Evolutionary conservation across 2,113 vertebrate species (phyloP), one percentile per base, ranked within the genome.

Genomic region (Epinephelus fuscoguttatus): DNA sequence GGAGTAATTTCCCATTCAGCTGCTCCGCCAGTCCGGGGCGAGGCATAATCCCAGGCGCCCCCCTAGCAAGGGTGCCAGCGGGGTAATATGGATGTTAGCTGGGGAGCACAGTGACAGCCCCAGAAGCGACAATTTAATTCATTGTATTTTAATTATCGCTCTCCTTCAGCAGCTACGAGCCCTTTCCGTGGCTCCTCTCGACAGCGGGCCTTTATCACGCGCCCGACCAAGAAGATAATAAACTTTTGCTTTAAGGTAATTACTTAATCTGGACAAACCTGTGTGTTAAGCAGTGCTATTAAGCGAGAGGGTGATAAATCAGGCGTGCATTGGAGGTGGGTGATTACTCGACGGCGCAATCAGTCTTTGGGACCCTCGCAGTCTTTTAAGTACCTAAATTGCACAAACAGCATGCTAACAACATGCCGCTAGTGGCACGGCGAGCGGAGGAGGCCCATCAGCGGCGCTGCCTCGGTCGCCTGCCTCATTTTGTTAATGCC

Each of bases 181-280:
- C 50, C 50, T 45, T 12, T 56, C 88, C 37, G 6, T 82, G 85
- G 92, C 93, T 67, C 63, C 89, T 55, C 60, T 64, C 88, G 94
- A 91, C 86, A 91, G 90, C 75, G 25, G 30, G 92, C 93, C 95
- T 96, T 97, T 95, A 95, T 98, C 97, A 97, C 88, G 7, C 53
- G 23, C 66, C 84, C 90, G 91, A 94, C 96, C 93, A 93, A 95
- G 96, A 95, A 96, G 96, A 97, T 97, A 98, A 97, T 97, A 97
- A 97, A 96, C 95, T 96, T 97, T 94, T 95, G 96, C 96, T 97
- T 98, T 97, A 94, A 97, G 96, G 96, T 97, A 98, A 98, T 99
- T 98, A 98, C 96, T 98, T 97, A 97, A 98, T 97, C 97, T 97
- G 95, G 96, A 97, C 97, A 97, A 98, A 97, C 96, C 95, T 96